Base-by-base conservation (phyloP, 2,888 invertebrate genomes). In the Branchinecta sandiegonensis region DNA sequence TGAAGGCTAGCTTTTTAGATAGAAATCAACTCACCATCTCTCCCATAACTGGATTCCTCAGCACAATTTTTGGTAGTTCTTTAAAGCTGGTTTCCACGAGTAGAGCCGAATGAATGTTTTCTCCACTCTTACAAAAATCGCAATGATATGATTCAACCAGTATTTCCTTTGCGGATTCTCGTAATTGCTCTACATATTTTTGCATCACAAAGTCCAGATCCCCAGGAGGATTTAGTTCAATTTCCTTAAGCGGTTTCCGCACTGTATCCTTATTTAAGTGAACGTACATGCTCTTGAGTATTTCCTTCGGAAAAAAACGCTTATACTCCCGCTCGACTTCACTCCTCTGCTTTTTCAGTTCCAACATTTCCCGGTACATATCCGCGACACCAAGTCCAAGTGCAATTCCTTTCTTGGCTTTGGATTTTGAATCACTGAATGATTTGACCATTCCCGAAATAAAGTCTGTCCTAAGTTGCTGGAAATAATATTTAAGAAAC, bases 361-460 rank as follows among this genome's bases (percentile, higher is more conserved):
- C 90, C n/a, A 88, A 77, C 79, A 88, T 86, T 56, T 88, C 87
- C 72, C 91, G 84, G 70, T 84, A 88, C 90, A 94, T 92, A 77
- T 93, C 92, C 67, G 88, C 85, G 69, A 91, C 90, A 11, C 90
- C 90, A 67, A 94, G 80, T 0, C 94, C 94, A 68, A 92, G 80
- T 2, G 91, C 81, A 77, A 90, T 87, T 70, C 85, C 83, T 75
- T 87, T 87, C 74, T 86, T 84, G 8, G 50, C 17, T 70, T 86
- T 85, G 77, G 88, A 89, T 70, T 85, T 82, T 70, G 90, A 85
- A 76, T 90, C 90, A 69, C 87, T 84, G 70, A 90, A 17, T 10
- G n/a, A n/a, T 9, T 56, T 56, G 1, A 56, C 17, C 56, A 8
- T 56, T 56, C 56, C 56, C 1, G 56, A n/a, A 14, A 10, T 56